Base-by-base conservation (phyloP, 1,140 invertebrate species). In the Plectrocnemia conspersa region DNA sequence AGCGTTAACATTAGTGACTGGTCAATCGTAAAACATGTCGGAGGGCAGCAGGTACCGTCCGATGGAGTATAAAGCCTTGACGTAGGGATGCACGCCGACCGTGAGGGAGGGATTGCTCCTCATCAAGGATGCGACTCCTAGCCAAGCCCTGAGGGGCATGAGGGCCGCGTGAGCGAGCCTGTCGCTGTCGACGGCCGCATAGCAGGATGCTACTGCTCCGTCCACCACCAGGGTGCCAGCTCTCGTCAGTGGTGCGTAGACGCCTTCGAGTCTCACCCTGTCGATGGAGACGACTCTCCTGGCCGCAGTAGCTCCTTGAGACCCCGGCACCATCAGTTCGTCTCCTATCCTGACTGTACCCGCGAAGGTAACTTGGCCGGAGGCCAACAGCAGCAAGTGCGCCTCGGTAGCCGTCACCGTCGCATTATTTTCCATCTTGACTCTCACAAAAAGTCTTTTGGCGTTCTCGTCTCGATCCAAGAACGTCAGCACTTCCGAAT, bases 191-290 rank as follows among this genome's bases (percentile, higher is more conserved):
- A 98, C 79, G 7, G 93, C 75, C 0, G 95, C 95, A 73, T 98
- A 99, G 69, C 95, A 98, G 0, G 94, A 97, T 1, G 90, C 89
- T 1, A 93, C 79, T 2, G 96, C 84, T 54, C 87, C 86, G 68
- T 98, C 85, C 1, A 98, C 90, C 19, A 98, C 77, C 9, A 98
- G 73, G 19, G 87, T 97, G 1, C 96, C 96, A 7, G 81, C 79
- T 13, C 69, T 69, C 0, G 96, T 99, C 10, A 98, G 75, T 0
- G 96, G 96, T 1, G 95, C 95, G 65, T 81, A 94, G 1, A 94
- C 84, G 6, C 95, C 96, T 23, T 71, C 72, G 15, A 77, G 73
- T 1, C 78, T 67, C 7, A 82, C 73, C 11, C 78, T 68, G 16
- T 74, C 72, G 1, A 86, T 74, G 0, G 71, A 66, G 0, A 83